These are phyloP conservation scores for Ptilorrhoa leucosticta DNA, from an alignment of 2,113 vertebrate genomes.

Conservation along the genomic window DNA sequence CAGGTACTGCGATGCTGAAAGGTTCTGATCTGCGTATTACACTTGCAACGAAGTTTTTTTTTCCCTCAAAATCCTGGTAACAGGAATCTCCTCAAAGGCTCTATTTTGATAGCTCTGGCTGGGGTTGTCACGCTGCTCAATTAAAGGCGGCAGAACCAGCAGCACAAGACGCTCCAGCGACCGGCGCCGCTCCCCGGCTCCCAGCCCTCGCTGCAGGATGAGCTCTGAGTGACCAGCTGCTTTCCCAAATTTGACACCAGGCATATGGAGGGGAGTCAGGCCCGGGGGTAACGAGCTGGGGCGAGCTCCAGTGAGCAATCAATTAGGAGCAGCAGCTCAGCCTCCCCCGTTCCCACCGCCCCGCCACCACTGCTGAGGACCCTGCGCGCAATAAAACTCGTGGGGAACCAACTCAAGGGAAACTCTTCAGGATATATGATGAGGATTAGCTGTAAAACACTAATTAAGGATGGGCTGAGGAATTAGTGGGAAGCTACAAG, in stretches of 20 bases:
- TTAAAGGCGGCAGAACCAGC: conserved; percentile 64
- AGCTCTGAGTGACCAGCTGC: conserved; percentile 74
- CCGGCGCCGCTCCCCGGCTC: background rate
- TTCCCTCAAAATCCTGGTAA: conserved; percentile 38
- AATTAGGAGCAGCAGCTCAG: conserved; percentile 70
- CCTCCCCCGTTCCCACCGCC: conserved; percentile 48
- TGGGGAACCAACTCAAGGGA: conserved; percentile 61
- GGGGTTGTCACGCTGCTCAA: conserved; percentile 61
- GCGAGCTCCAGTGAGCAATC: conserved; percentile 72
- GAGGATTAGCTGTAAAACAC: conserved; percentile 62
- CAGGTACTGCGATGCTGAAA: background rate
- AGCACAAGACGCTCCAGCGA: conserved; percentile 45
- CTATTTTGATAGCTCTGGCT: conserved; percentile 66
- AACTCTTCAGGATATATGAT: conserved; percentile 60
- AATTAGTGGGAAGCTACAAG: conserved; percentile 45
- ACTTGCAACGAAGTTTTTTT: conserved; percentile 16
- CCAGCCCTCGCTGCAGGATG: conserved; percentile 56
- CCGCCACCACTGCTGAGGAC: conserved; percentile 17
- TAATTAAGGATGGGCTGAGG: conserved; percentile 64
- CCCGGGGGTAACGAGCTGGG: conserved; percentile 65
- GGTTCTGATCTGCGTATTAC: background rate
- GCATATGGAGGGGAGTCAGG: conserved; percentile 71
- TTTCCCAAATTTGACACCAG: conserved; percentile 73
- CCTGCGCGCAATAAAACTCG: conserved; percentile 67
- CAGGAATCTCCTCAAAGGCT: conserved; percentile 63